Evolutionary conservation across 1,140 invertebrate species (phyloP), one percentile per base, ranked within the genome.

Genomic region (Colletes gigas): DNA sequence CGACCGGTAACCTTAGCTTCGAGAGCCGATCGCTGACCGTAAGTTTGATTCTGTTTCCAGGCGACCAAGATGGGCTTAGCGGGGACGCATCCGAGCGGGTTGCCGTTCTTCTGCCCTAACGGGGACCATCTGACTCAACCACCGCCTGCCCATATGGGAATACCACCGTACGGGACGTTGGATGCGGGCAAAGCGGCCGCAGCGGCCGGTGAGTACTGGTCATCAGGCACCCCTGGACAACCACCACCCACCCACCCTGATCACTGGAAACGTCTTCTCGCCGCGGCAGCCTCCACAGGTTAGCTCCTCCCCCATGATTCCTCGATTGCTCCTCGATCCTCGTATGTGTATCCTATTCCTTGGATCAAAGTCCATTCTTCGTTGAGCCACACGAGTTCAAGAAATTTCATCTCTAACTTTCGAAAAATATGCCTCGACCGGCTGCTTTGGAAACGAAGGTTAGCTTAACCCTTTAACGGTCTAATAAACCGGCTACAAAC

Each of bases 101-200:
- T 98, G 80, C 96, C 97, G 30, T 97, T 98, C 92, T 98, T 99
- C 94, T 98, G 98, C 93, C 97, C 97, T 88, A 98, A 97, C 91
- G 98, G 98, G 70, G 95, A 95, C 65, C 95, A 95, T 62, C 94
- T 97, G 86, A 95, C 97, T 54, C 98, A 98, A 93, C 98, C 98
- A 75, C 98, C 98, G 30, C 98, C 98, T 15, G 98, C 98, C 84
- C 98, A 99, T 93, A 99, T 98, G 97, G 98, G 98, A 88, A 98
- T 99, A 88, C 97, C 98, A 77, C 97, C 98, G 62, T 98, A 99
- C 93, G 93, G 92, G 63, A 97, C 98, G 92, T 94, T 97, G 92
- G 97, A 97, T 93, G 96, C 96, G 62, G 96, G 97, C 90, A 94
- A 94, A 88, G 93, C 94, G 88, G 94, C 94, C 74, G 92, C 93